Evolutionary conservation across 2,113 vertebrate species (phyloP).

Genomic region (Sarotherodon lohbergeri): DNA sequence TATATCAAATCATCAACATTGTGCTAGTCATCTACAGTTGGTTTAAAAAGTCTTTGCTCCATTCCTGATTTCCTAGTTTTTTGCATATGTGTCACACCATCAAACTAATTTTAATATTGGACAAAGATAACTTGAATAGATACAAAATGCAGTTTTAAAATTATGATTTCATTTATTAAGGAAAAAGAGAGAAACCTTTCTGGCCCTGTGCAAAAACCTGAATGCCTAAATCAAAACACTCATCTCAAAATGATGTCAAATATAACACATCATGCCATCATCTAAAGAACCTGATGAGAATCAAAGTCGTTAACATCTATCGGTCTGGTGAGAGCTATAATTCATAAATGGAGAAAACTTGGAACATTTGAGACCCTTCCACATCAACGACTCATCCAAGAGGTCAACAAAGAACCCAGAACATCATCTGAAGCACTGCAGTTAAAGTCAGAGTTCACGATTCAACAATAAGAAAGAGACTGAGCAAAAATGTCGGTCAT

Average conservation of each 20-base stretch:
- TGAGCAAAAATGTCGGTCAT: background rate
- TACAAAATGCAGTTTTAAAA: background rate
- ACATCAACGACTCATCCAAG: background rate
- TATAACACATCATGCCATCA: background rate
- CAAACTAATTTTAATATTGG: background rate
- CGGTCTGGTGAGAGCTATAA: background rate
- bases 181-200: background rate
- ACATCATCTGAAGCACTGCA: background rate
- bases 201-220: background rate
- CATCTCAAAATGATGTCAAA: background rate
- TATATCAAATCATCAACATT: background rate
- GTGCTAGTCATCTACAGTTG: background rate
- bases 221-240: background rate
- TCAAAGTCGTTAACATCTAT: background rate
- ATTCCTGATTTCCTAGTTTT: background rate
- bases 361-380: background rate
- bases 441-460: background rate
- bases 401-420: background rate
- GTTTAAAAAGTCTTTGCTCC: background rate
- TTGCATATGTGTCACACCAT: background rate
- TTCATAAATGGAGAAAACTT: background rate
- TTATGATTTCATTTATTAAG: background rate
- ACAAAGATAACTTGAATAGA: background rate
- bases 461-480: background rate
- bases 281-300: background rate